Base-by-base conservation (phyloP, 2,888 invertebrate genomes). In the Hypsopygia costalis region DNA sequence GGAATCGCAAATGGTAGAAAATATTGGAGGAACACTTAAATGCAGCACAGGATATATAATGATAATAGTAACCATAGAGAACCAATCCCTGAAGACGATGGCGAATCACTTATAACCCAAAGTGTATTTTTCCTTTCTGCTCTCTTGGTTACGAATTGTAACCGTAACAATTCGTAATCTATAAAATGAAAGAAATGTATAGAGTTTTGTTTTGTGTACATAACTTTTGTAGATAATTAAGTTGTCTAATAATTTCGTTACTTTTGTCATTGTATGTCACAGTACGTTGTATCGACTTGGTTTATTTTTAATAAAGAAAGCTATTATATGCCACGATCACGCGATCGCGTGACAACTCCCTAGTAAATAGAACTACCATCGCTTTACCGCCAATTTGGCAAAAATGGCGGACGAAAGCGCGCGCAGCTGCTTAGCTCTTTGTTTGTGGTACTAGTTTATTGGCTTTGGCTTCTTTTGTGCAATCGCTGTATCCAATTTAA, bases 341-440 rank as follows among this genome's bases (percentile, higher is more conserved):
- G 78, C 73, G 62, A 77, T 80, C 64, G 73, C 72, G 71, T 76
- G 77, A 56, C 58, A n/a, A 25, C 25, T 8, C 6, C 25, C 25
- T 1, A 25, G 25, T 25, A 3, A 25, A 6, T n/a, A 51, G 34
- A 52, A 53, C 62, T 59, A 69, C 71, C 65, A 69, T 73, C n/a
- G n/a, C n/a, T 70, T 75, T 69, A 61, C 63, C 61, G 64, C 59
- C 64, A 61, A 71, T 71, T 75, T 65, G 65, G 70, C 81, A 65
- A 80, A 81, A 81, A 79, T 75, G 77, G 79, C 61, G 57, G 54
- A 72, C 64, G 68, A 78, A 80, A 80, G 77, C 43, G 47, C 49
- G 59, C 56, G 61, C 75, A 76, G 69, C 71, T 73, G 74, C 62
- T 61, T 60, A 40, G 58, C 59, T 62, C 62, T 61, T 66, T 65